Evolutionary conservation across 2,888 invertebrate species (phyloP), one percentile per base, ranked within the genome.

Genomic region (Eupeodes latifasciatus): DNA sequence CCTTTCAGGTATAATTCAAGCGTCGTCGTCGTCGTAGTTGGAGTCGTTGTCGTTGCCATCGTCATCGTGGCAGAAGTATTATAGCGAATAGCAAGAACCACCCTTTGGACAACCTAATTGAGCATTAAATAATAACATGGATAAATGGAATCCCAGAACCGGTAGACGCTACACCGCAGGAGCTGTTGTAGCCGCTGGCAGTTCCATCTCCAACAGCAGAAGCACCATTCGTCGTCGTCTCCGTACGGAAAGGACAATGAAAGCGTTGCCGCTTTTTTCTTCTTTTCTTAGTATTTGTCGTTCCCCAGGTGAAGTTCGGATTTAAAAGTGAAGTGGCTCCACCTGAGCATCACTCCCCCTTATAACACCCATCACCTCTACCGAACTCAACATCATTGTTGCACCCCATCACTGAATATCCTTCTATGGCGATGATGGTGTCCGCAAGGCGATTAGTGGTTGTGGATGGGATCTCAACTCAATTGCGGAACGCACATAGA

Each of bases 61-160:
- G 51, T 19, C 14, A 19, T 40, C 16, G 16, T 11, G 10, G 71
- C 2, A 53, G 16, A n/a, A 47, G 62, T 16, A 53, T 27, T 27
- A 16, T 6, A 47, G 62, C 74, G 27, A 49, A 27, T 1, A 75
- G 53, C 78, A 57, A 59, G 55, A 74, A 34, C 80, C 86, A 83
- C 88, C 81, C 88, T 78, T 71, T 81, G 53, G 74, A 78, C 85
- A 78, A 72, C 78, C 88, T 88, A 88, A 88, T 88, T 88, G 88
- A 88, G 88, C 88, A 88, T 88, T 88, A 88, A 88, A 88, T 88
- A 88, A 88, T 88, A 88, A 88, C 85, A 81, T 78, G 88, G 88
- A 88, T 88, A 88, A 88, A 88, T 88, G 85, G 88, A 88, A 88
- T 88, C 85, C 55, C 71, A 78, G 85, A 36, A 64, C 64, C 64